Conservation (phyloP, 2,113 vertebrate genomes). For the Herpetotheres cachinnans region DNA sequence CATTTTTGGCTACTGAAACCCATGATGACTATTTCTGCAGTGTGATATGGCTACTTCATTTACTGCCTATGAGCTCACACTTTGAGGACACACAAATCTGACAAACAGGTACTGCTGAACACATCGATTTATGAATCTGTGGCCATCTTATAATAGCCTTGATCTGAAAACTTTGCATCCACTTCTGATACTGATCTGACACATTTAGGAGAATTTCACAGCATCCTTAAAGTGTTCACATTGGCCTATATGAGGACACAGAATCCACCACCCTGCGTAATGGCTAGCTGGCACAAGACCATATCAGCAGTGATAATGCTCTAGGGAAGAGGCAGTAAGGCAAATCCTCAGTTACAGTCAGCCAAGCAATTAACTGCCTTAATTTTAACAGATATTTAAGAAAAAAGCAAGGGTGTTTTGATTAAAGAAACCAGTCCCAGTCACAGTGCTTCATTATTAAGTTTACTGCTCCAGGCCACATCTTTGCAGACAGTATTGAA, state of each 20-base stretch:
- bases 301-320: not conserved
- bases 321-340: not conserved
- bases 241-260: not conserved
- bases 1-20: not conserved
- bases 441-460: not conserved
- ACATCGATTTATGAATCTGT: not conserved
- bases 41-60: not conserved
- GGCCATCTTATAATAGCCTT: not conserved
- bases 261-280: not conserved
- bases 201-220: not conserved
- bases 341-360: not conserved
- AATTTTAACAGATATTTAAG: not conserved
- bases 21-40: not conserved
- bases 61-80: not conserved
- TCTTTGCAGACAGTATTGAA: not conserved
- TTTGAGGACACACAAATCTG: not conserved
- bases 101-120: not conserved
- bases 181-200: not conserved
- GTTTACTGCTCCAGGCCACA: not conserved
- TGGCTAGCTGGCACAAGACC: not conserved
- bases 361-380: not conserved
- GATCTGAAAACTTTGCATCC: not conserved
- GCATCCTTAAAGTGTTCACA: not conserved
- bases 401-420: not conserved
- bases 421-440: not conserved